phyloP scores from a whole-genome alignment of 2,113 vertebrate genomes.

The Laticauda laticaudata region DNA sequence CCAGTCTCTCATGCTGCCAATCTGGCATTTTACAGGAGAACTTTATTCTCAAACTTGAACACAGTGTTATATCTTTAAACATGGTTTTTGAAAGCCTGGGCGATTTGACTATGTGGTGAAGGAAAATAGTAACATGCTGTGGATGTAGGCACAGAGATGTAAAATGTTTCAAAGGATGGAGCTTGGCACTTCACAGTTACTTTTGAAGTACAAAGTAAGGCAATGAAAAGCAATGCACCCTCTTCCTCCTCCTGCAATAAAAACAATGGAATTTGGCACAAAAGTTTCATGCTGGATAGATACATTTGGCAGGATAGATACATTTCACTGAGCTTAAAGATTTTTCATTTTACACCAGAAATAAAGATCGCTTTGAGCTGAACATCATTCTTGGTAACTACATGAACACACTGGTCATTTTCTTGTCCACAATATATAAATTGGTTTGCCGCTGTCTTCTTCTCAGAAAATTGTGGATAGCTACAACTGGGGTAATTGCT shows the following conservation, averaged over 20 bases:
- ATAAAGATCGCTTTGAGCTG: neutral
- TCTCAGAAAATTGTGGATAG: neutral
- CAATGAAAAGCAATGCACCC: neutral
- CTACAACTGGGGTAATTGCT: neutral
- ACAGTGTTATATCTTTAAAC: neutral
- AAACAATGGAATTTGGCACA: slow-evolving; percentile 1
- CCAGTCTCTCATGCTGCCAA: slow-evolving; percentile 2
- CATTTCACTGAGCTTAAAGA: neutral
- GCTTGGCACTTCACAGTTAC: neutral
- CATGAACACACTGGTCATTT: neutral
- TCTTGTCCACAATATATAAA: neutral
- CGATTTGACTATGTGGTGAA: neutral
- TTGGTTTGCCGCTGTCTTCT: neutral
- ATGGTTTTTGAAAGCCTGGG: neutral
- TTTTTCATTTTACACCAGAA: neutral
- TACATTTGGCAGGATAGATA: neutral
- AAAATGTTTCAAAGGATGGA: neutral
- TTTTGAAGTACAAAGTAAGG: neutral
- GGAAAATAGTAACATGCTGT: neutral
- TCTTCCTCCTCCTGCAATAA: neutral
- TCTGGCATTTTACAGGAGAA: neutral
- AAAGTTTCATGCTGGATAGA: slow-evolving; percentile 13
- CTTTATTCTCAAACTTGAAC: slow-evolving; percentile 3
- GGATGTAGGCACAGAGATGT: neutral
- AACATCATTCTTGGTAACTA: neutral